Conservation (phyloP, 2,797 vertebrate species). For the Sternotherus odoratus region DNA sequence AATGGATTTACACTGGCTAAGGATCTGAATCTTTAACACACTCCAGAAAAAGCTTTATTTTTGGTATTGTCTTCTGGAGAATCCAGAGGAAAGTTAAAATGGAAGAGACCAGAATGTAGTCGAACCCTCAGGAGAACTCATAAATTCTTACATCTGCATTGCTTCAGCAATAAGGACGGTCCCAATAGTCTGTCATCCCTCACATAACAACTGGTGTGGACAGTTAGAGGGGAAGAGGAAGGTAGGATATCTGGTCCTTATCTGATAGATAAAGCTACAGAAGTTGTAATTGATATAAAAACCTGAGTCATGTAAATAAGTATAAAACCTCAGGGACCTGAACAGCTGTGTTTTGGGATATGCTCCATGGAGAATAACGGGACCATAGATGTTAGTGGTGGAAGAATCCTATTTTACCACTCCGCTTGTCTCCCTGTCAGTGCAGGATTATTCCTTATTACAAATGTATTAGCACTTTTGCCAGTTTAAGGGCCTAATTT, state of each 20-base stretch:
- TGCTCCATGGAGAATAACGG: background rate
- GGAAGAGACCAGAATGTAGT: accelerated
- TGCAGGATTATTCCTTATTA: background rate
- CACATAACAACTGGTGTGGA: background rate
- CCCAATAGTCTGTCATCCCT: background rate
- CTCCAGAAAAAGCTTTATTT: accelerated
- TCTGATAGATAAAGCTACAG: background rate
- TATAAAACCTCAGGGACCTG: background rate
- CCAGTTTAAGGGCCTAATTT: background rate
- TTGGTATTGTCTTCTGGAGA: background rate
- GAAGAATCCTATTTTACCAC: background rate
- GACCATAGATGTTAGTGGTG: background rate
- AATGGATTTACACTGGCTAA: background rate
- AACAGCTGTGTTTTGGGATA: background rate
- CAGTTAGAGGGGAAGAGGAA: background rate
- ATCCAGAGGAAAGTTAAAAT: background rate
- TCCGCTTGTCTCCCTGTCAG: background rate
- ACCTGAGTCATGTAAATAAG: background rate
- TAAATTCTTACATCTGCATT: background rate
- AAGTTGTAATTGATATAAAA: background rate
- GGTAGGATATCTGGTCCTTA: background rate
- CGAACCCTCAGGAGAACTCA: background rate
- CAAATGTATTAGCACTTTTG: background rate
- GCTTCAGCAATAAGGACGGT: accelerated
- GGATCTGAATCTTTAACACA: accelerated